A percentile compares a stretch with the other conserved stretches of the same genome.
Evolutionary conservation across 2,113 vertebrate genomes (phyloP).

Genomic region (Amphilophus citrinellus): DNA sequence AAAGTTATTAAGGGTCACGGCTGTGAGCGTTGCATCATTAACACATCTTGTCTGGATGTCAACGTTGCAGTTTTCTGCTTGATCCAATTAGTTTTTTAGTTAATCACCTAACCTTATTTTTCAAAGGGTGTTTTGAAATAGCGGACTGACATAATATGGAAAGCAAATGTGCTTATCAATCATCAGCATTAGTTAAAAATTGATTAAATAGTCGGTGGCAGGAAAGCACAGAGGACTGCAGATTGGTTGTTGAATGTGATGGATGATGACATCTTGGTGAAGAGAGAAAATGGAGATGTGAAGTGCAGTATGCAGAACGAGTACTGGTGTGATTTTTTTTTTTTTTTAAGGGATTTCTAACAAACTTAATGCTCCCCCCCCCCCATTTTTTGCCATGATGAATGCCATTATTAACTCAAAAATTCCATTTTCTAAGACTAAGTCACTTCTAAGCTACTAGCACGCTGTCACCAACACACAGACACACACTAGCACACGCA

Average conservation of each 20-base stretch:
- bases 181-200: slow-evolving; percentile 27
- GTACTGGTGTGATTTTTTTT: not conserved
- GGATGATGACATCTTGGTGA: slow-evolving; percentile 16
- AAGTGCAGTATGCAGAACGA: not conserved
- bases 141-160: slow-evolving; percentile 15
- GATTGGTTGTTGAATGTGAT: slow-evolving; percentile 25
- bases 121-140: slow-evolving; percentile 26
- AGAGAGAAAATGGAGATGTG: slow-evolving; percentile 12
- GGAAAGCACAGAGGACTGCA: slow-evolving; percentile 22
- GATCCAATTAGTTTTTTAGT: slow-evolving; percentile 51
- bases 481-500: not conserved
- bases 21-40: slow-evolving; percentile 54
- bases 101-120: slow-evolving; percentile 48
- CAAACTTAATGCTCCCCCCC: not conserved
- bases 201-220: slow-evolving; percentile 42
- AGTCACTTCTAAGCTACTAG: not conserved
- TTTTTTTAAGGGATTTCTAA: not conserved
- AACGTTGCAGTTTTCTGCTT: slow-evolving; percentile 37
- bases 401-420: not conserved
- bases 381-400: not conserved
- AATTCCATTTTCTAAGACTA: not conserved
- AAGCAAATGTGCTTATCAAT: slow-evolving; percentile 46
- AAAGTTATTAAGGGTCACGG: slow-evolving; percentile 41
- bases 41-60: slow-evolving; percentile 40
- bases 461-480: not conserved